A percentile compares a stretch with the other conserved stretches of the same genome.
phyloP scores from a whole-genome alignment of 2,888 invertebrate genomes.

The Drosophila barbarae region DNA sequence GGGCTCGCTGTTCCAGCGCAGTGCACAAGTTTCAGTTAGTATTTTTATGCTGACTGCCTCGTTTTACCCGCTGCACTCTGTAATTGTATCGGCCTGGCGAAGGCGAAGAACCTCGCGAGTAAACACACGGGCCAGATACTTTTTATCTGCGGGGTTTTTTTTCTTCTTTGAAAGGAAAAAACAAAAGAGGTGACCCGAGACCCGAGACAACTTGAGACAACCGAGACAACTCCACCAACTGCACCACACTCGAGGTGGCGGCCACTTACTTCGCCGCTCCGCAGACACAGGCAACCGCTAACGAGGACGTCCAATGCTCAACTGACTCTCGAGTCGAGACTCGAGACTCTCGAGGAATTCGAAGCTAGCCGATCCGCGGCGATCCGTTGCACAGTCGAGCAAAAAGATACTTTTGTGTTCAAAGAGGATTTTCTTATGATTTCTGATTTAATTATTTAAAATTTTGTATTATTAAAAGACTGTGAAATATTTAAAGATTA shows the following conservation, averaged over 20 bases:
- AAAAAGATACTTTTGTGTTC: not conserved
- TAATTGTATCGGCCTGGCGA: slow-evolving; percentile 66
- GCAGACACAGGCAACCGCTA: slow-evolving; percentile 69
- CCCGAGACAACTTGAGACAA: slow-evolving; percentile 55
- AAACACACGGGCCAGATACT: slow-evolving; percentile 60
- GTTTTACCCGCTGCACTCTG: slow-evolving; percentile 32
- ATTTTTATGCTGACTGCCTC: slow-evolving; percentile 60
- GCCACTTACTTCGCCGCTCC: slow-evolving; percentile 39
- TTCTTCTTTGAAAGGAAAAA: slow-evolving; percentile 28
- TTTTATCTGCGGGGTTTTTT: slow-evolving; percentile 61
- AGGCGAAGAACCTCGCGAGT: slow-evolving; percentile 70
- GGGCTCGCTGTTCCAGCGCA: slow-evolving; percentile 5
- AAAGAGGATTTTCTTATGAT: not conserved
- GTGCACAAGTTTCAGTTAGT: slow-evolving; percentile 41
- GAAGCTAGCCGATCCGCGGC: slow-evolving; percentile 21
- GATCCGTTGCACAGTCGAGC: slow-evolving; percentile 10
- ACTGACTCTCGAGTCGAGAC: slow-evolving; percentile 63
- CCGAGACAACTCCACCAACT: slow-evolving; percentile 47
- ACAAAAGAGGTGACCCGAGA: slow-evolving; percentile 44
- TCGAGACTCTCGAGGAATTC: slow-evolving; percentile 58
- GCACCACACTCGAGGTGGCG: slow-evolving; percentile 21
- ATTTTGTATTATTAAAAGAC: not conserved
- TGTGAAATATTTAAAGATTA: not conserved
- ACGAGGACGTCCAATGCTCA: slow-evolving; percentile 78
- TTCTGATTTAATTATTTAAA: not conserved